These are phyloP conservation scores for Hybognathus amarus DNA, from an alignment of 2,797 vertebrate genomes.

Conservation along the genomic window DNA sequence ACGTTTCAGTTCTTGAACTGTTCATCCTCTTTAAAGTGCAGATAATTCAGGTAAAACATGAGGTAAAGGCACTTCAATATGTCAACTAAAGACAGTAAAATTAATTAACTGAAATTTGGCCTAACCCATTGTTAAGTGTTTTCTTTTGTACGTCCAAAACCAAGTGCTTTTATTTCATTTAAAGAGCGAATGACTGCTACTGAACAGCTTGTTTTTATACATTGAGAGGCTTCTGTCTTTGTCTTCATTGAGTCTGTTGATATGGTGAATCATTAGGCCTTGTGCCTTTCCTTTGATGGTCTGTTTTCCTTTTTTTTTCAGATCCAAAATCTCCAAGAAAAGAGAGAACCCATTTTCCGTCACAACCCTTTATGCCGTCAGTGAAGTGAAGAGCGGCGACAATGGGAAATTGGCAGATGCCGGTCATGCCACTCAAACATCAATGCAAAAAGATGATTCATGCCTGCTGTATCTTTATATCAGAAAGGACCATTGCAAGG, in stretches of 20 bases:
- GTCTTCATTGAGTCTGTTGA: conserved; percentile 65
- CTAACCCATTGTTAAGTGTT: background rate
- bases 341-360: conserved; percentile 79
- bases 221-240: conserved; percentile 53
- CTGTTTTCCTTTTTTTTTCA: conserved; percentile 64
- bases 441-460: conserved; percentile 71
- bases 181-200: conserved; percentile 19
- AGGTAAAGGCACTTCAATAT: background rate
- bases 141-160: conserved; percentile 23
- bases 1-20: too few species aligned
- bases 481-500: conserved; percentile 66
- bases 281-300: conserved; percentile 72
- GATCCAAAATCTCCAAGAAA: conserved; percentile 59
- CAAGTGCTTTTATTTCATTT: conserved; percentile 5
- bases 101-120: background rate
- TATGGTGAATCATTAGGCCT: conserved; percentile 71
- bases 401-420: conserved; percentile 68
- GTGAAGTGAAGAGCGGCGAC: conserved; percentile 62
- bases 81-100: background rate
- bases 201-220: conserved; percentile 40
- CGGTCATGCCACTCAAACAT: conserved; percentile 74
- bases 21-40: background rate
- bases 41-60: background rate
- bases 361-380: conserved; percentile 70
- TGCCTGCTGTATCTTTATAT: conserved; percentile 63